Base-by-base conservation (phyloP, 2,797 vertebrate genomes). In the Gallinago stenura region DNA sequence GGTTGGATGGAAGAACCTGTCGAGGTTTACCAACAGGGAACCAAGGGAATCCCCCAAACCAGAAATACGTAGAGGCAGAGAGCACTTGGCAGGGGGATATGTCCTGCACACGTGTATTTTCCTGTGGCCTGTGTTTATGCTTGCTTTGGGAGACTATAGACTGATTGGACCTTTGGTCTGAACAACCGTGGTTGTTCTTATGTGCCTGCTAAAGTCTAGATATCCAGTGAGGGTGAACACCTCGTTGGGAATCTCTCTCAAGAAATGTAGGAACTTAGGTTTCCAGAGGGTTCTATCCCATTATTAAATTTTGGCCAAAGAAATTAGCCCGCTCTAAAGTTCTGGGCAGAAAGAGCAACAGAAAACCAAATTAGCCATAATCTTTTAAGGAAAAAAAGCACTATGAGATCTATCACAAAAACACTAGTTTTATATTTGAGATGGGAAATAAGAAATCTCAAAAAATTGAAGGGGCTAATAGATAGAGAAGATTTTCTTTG, bases 341-440 rank as follows among this genome's bases (percentile, higher is more conserved):
- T 89, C 46, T 30, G 35, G 25, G 53, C 45, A 64, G 15, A 53
- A 14, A 43, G 48, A 35, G 35, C 0, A 1, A 12, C 9, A 8
- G 30, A 16, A 70, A 82, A 30, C 4, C 14, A 56, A 84, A 66
- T 22, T 28, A 60, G 26, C 57, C 10, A 4, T 71, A 25, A 7
- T 33, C 10, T 60, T 80, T 57, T 68, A 33, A 3, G 6, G 3
- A 4, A 15, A 21, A 35, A 53, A 58, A 11, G 1, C 15, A 15
- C 64, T 25, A 17, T 43, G 35, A 76, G 33, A 26, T 87, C 26
- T 89, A 21, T 75, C 21, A 56, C 30, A 60, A 48, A 85, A 77
- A 7, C 0, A 0, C 2, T 10, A 51, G n/a, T 76, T 30, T n/a
- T 22, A 0, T 41, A 10, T 51, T 64, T 89, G 72, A 58, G n/a